Percentiles rank a stretch among this genome's conserved stretches.
Evolutionary conservation across 2,888 invertebrate genomes (phyloP).

Genomic region (Apamea anceps): DNA sequence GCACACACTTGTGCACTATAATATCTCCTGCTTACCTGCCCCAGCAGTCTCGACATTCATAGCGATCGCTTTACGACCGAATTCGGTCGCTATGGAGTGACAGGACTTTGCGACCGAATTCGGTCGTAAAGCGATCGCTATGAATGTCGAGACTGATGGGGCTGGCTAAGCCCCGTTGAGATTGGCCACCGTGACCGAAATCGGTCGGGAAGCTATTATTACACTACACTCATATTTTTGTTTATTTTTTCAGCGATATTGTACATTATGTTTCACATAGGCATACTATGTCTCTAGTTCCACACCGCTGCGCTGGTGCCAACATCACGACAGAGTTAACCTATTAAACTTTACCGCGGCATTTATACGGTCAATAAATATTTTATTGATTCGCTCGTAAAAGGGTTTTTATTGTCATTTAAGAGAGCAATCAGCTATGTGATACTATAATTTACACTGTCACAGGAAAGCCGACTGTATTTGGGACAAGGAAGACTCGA

Average conservation of each 20-base stretch:
- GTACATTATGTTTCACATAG: not conserved
- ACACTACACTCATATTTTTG: too few relatives aligned
- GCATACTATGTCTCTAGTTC: not conserved
- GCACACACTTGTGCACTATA: too few relatives aligned
- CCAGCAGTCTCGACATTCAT: too few relatives aligned
- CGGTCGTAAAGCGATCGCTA: too few relatives aligned
- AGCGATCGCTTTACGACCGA: too few relatives aligned
- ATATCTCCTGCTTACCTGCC: too few relatives aligned
- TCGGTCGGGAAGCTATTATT: too few relatives aligned
- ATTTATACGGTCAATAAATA: conserved; percentile 57
- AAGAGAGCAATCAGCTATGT: conserved; percentile 47
- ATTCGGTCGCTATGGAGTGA: too few relatives aligned
- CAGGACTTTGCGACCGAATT: too few relatives aligned
- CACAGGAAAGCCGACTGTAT: conserved; percentile 28
- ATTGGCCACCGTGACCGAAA: too few relatives aligned
- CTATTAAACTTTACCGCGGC: conserved; percentile 56
- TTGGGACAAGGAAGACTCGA: conserved; percentile 44
- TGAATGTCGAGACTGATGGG: too few relatives aligned
- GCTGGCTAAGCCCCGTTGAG: too few relatives aligned
- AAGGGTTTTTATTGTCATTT: conserved; percentile 60
- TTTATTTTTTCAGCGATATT: not conserved
- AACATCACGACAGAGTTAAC: conserved; percentile 32
- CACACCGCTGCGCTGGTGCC: not conserved
- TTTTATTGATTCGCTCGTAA: conserved; percentile 63
- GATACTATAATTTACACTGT: conserved; percentile 38